Evolutionary conservation across 2,888 invertebrate species (phyloP), one percentile per base, ranked within the genome.

Genomic region (Parelbella ahira): DNA sequence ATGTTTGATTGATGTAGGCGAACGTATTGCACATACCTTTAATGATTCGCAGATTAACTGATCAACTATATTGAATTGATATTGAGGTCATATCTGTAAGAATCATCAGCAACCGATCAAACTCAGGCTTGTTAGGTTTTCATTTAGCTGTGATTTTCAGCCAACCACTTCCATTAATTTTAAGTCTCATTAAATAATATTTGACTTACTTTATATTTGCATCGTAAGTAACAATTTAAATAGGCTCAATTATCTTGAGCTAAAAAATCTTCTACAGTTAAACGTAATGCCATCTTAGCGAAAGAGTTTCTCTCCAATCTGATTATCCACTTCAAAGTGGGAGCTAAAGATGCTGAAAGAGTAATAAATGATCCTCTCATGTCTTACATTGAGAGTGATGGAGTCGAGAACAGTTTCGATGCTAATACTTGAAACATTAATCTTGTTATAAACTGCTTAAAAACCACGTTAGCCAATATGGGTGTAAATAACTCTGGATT

Each of bases 281-380:
- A 33, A 23, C 12, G 25, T 13, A 25, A 33, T 10, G 39, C 24
- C 19, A 25, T 41, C 29, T 23, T 23, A 38, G 21, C 38, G 29
- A 41, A 24, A 38, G 38, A 38, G 32, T 13, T n/a, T 23, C 29
- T 6, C 25, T 32, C 32, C 32, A 41, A 41, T 41, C 39, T 41
- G 39, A 41, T 41, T 33, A 41, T 30, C 19, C 32, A 41, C 32
- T 33, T 20, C 39, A 41, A 27, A 41, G 39, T 24, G 25, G 30
- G 5, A 27, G 18, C 32, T 33, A 33, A 33, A 33, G 32, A 41
- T 32, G 39, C 39, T 41, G 32, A 10, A 33, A 32, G 30, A 15
- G 39, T 41, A 19, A 41, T 41, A 41, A 41, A 41, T 41, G 39
- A 41, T 33, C 24, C 20, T 19, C 8, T 13, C 25, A 11, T 38